Percentiles rank a stretch among this genome's conserved stretches.
Evolutionary conservation across 2,888 invertebrate species (phyloP).

Genomic region (Shargacucullia verbasci): DNA sequence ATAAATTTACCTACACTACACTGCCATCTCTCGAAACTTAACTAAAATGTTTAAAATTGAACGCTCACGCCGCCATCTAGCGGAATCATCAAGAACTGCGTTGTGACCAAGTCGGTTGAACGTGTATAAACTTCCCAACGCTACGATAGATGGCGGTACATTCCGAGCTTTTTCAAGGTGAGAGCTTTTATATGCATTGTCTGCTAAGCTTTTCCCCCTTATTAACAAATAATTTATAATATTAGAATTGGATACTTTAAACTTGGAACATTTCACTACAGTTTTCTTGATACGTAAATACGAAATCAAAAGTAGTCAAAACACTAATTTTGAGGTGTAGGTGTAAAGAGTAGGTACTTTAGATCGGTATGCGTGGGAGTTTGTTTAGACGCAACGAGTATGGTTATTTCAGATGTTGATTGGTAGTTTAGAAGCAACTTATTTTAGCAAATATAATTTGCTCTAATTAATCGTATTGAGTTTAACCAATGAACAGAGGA

Average conservation of each 20-base stretch:
- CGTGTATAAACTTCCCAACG: conserved; percentile 21
- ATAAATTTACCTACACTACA: conserved; percentile 1
- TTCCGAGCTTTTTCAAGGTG: conserved; percentile 31
- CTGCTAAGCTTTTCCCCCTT: no score
- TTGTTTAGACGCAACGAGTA: background rate
- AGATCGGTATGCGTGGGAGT: background rate
- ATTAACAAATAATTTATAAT: no score
- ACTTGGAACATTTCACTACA: no score
- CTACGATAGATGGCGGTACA: conserved; percentile 73
- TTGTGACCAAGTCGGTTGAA: conserved; percentile 1
- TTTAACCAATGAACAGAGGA: background rate
- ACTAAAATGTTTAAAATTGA: conserved; percentile 35
- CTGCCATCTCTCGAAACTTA: conserved; percentile 65
- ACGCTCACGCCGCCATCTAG: conserved; percentile 64
- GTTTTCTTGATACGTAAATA: no score
- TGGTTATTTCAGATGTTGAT: no score
- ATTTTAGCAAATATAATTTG: no score
- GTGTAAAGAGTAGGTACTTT: no score
- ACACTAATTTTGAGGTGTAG: no score
- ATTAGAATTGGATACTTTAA: conserved; percentile 28
- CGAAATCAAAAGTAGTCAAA: no score
- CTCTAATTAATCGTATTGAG: conserved; percentile 3
- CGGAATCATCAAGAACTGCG: conserved; percentile 51
- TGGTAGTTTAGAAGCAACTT: background rate
- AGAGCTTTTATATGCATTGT: no score